Evolutionary conservation across 92 coral and sea anemone genomes (phyloP).

Genomic region (Galaxea fascicularis): DNA sequence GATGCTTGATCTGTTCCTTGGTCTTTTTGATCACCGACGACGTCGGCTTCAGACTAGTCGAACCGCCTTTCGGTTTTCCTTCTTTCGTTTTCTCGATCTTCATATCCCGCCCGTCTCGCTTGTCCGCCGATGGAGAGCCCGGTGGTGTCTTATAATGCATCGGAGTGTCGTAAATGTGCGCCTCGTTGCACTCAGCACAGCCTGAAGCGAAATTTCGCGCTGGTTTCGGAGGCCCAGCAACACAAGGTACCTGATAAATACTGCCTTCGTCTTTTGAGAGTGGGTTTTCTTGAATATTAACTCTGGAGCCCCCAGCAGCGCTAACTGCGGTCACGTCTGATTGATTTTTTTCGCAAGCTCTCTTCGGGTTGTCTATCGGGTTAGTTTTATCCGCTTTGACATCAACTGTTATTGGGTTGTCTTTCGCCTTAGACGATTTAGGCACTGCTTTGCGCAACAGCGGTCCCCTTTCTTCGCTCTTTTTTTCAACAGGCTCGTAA

Average conservation of each 20-base stretch:
- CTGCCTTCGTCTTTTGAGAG: conserved; percentile 67
- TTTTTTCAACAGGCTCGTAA: conserved; percentile 41
- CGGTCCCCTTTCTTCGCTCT: conserved; percentile 24
- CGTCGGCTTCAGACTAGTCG: conserved; percentile 69
- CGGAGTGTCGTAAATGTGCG: conserved; percentile 88
- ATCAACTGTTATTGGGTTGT: conserved; percentile 62
- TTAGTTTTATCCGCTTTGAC: conserved; percentile 65
- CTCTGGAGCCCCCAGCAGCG: conserved; percentile 60
- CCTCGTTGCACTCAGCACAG: conserved; percentile 84
- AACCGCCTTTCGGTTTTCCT: conserved; percentile 40
- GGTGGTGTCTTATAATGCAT: conserved; percentile 70
- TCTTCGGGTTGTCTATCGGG: conserved; percentile 60
- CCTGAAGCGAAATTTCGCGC: conserved; percentile 53
- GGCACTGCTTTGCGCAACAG: not conserved
- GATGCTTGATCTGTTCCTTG: conserved; percentile 73
- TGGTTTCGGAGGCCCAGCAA: conserved; percentile 63
- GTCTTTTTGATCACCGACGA: conserved; percentile 59
- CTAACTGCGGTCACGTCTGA: conserved; percentile 52
- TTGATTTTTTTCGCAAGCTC: conserved; percentile 49
- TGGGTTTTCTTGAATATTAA: conserved; percentile 89
- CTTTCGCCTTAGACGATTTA: conserved; percentile 25
- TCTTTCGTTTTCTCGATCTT: conserved; percentile 61
- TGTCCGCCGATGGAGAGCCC: conserved; percentile 63
- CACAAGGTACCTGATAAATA: conserved; percentile 82
- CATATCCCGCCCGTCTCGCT: conserved; percentile 55